Conservation (phyloP, 2,113 vertebrate genomes). For the Hippotragus niger region DNA sequence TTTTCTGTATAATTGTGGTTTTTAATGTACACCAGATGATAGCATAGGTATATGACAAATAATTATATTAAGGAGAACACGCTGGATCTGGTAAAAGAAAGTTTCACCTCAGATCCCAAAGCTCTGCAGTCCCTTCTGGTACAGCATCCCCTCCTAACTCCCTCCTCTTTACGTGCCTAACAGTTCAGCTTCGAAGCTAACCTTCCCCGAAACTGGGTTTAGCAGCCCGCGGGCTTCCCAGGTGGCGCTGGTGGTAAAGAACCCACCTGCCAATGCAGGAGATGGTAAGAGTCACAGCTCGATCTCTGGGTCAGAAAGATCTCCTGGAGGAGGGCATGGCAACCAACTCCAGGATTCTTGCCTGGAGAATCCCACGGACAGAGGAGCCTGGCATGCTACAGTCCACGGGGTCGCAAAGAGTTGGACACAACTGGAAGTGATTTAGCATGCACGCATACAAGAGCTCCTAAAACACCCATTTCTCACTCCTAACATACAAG, state of each 20-base stretch:
- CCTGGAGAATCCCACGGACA: not conserved
- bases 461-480: not conserved
- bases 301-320: not conserved
- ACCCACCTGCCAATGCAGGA: not conserved
- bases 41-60: not conserved
- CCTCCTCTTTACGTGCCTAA: not conserved
- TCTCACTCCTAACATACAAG: not conserved
- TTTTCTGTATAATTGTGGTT: not conserved
- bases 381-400: not conserved
- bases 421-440: not conserved
- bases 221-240: not conserved
- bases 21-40: not conserved
- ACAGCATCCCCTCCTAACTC: accelerated
- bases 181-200: not conserved
- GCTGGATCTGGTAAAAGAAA: not conserved
- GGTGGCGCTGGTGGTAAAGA: not conserved
- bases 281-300: not conserved
- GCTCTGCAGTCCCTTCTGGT: not conserved
- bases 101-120: not conserved
- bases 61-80: not conserved
- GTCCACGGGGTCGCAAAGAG: not conserved
- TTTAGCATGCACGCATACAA: accelerated
- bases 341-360: not conserved
- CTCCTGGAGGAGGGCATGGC: not conserved
- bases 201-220: not conserved